These are phyloP conservation scores for Ecdyonurus torrentis DNA, from an alignment of 2,888 invertebrate genomes.

Conservation along the genomic window DNA sequence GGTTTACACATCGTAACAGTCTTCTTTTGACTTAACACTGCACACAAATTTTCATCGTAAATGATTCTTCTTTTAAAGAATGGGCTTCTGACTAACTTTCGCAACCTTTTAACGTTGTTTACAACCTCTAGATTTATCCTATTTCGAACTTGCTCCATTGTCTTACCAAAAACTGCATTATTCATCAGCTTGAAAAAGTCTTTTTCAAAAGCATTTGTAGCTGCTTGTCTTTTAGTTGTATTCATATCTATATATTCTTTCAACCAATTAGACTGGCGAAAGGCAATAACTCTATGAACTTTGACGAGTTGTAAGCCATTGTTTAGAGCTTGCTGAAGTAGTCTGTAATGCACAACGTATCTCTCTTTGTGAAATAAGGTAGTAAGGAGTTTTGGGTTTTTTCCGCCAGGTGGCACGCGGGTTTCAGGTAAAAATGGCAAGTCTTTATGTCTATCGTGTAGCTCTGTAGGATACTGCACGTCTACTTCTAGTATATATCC, in stretches of 20 bases:
- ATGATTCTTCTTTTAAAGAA: neutral
- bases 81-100: neutral
- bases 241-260: conserved; percentile 15
- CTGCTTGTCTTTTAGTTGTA: conserved; percentile 5
- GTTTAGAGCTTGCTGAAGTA: conserved; percentile 13
- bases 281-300: conserved; percentile 14
- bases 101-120: neutral
- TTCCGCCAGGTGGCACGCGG: conserved; percentile 1
- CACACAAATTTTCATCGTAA: neutral
- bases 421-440: conserved; percentile 13
- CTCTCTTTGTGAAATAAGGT: conserved; percentile 10
- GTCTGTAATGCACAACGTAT: conserved; percentile 15
- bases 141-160: neutral
- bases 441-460: conserved; percentile 14
- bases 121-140: neutral
- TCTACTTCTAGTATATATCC: conserved; percentile 15
- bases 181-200: neutral
- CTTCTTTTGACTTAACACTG: neutral
- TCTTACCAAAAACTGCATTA: neutral
- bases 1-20: conserved; percentile 18
- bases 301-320: conserved; percentile 13
- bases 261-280: conserved; percentile 14
- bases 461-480: conserved; percentile 14
- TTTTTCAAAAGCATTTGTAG: neutral
- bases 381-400: neutral